These are phyloP conservation scores for Zonotrichia leucophrys DNA, from an alignment of 2,113 vertebrate species.

Conservation along the genomic window DNA sequence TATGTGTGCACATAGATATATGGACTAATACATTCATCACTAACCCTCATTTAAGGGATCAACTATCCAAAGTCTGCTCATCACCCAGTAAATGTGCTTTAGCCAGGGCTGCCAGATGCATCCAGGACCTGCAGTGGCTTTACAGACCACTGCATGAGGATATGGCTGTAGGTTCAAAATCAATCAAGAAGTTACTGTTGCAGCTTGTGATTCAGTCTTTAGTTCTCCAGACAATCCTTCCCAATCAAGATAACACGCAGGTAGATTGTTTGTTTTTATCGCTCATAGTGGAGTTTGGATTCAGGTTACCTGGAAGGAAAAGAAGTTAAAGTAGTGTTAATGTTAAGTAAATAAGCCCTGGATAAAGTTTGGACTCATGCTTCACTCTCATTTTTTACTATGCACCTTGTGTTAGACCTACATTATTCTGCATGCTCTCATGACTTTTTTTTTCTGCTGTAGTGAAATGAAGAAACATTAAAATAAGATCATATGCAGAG, in stretches of 20 bases:
- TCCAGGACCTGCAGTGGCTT: neutral
- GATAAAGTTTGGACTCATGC: neutral
- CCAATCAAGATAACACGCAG: slow-evolving; percentile 65
- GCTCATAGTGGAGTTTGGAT: slow-evolving; percentile 31
- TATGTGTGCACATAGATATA: neutral
- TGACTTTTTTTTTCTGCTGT: slow-evolving; percentile 6
- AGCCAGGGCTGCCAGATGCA: neutral
- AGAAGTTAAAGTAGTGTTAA: slow-evolving; percentile 17
- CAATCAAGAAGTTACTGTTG: slow-evolving; percentile 15
- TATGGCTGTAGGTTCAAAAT: slow-evolving; percentile 2
- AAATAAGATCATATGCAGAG: neutral
- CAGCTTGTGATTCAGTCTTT: slow-evolving; percentile 16
- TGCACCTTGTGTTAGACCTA: neutral
- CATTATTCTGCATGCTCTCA: neutral
- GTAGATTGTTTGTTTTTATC: slow-evolving; percentile 63
- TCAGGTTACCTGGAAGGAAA: slow-evolving; percentile 54
- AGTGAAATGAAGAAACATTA: neutral
- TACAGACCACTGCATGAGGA: neutral
- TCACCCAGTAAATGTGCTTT: neutral
- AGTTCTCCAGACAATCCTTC: slow-evolving; percentile 3
- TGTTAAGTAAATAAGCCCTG: neutral
- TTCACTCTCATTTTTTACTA: neutral
- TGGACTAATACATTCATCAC: slow-evolving; percentile 33
- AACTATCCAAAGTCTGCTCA: neutral
- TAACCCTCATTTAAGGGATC: neutral